phyloP scores from a whole-genome alignment of 2,113 vertebrate genomes.

The Ceyx melanurus region DNA sequence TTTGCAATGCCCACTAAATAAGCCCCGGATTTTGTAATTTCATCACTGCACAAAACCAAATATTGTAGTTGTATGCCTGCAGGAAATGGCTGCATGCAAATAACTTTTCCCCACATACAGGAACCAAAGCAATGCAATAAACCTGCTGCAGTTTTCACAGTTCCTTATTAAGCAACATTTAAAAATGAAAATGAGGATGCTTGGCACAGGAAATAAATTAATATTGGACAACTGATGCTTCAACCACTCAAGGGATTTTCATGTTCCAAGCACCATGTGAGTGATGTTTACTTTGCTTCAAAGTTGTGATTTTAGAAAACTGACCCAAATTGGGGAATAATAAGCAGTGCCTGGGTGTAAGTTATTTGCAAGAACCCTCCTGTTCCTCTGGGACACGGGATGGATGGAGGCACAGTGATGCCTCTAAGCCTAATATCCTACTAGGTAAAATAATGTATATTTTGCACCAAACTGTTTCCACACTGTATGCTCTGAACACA shows the following conservation, averaged over 20 bases:
- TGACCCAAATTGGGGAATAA: neutral
- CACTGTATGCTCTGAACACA: neutral
- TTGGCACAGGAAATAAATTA: neutral
- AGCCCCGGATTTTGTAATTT: neutral
- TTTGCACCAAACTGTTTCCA: neutral
- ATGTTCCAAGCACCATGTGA: neutral
- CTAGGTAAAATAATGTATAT: neutral
- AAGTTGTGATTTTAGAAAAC: neutral
- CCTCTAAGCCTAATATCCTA: neutral
- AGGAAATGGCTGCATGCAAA: neutral
- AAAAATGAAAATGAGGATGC: neutral
- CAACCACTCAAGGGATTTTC: neutral
- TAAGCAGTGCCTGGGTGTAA: neutral
- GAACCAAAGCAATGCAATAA: neutral
- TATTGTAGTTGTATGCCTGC: neutral
- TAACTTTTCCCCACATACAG: neutral
- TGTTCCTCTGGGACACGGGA: neutral
- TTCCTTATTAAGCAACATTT: neutral
- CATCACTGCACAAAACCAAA: neutral
- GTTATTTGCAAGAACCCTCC: neutral
- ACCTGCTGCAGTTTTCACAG: neutral
- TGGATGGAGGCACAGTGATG: neutral
- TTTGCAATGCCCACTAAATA: neutral
- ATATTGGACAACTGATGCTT: neutral
- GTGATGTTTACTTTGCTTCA: neutral